Evolutionary conservation across 2,113 vertebrate genomes (phyloP), one percentile per base, ranked within the genome.

Genomic region (Lampris incognitus): DNA sequence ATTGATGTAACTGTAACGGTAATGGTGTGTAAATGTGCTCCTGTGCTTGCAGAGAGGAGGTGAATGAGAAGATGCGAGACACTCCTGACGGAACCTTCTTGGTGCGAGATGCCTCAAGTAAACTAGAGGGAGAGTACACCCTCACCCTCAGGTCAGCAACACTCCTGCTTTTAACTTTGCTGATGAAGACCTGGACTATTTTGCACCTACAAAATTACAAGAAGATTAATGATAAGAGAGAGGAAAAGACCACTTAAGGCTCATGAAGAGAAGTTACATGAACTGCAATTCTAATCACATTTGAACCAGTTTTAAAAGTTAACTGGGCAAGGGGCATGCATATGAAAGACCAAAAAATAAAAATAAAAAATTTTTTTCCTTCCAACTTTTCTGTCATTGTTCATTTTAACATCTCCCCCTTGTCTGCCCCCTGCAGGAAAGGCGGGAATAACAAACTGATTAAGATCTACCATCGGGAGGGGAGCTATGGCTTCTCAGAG

Each of bases 401-500:
- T 55, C 8, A 10, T 60, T 49, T 76, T 70, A 36, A 54, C 66
- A 60, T 9, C 7, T 57, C 69, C 83, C 78, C 69, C 24, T 24
- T 24, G 24, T 24, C 24, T 24, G 24, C 66, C 41, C 42, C 88
- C 93, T 94, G 81, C 93, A 99, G 98, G 95, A 99, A 99, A 95
- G 98, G 98, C 69, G 98, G 98, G 86, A 99, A 99, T 94, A 99
- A 99, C 92, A 99, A 99, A 89, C 95, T 99, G 76, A 99, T 99
- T 81, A 99, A 99, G 92, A 98, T 99, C 88, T 99, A 98, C 92
- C 96, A 99, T 73, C 92, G 95, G 79, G 98, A 98, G 44, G 96
- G 95, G 8, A 96, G 94, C 87, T 99, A 99, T 0, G 97, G 98
- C 86, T 99, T 99, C 93, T 99, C 98, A 24, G 98, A 99, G 92